Conservation (phyloP, 1,140 invertebrate genomes). For the Tenebrio molitor region DNA sequence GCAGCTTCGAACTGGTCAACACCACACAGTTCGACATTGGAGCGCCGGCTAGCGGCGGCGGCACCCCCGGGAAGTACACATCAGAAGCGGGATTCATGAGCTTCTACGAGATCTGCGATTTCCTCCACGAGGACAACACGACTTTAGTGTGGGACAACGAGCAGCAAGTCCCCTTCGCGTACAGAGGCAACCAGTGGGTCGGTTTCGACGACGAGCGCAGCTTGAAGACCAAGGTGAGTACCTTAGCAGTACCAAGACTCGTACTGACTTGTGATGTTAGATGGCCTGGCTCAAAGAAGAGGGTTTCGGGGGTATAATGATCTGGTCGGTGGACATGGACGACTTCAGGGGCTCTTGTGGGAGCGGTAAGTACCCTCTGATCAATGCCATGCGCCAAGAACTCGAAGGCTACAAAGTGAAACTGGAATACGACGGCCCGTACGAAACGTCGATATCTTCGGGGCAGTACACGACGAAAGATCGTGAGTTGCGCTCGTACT, state of each 20-base stretch:
- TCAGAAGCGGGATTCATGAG: constrained; percentile 92
- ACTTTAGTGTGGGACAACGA: constrained; percentile 97
- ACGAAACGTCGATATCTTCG: constrained; percentile 78
- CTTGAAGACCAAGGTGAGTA: constrained; percentile 88
- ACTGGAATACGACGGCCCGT: constrained; percentile 90
- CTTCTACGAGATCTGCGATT: constrained; percentile 96
- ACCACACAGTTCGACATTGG: constrained; percentile 92
- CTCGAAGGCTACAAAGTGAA: constrained; percentile 86
- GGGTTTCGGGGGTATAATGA: constrained; percentile 96
- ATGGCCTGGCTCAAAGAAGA: constrained; percentile 95
- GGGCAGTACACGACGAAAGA: constrained; percentile 88
- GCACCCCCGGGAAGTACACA: constrained; percentile 86
- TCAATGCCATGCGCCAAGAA: constrained; percentile 89
- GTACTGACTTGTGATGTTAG: constrained; percentile 68
- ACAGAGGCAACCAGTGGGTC: constrained; percentile 93
- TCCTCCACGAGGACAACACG: constrained; percentile 91
- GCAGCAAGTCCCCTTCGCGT: constrained; percentile 95
- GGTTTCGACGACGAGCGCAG: constrained; percentile 96
- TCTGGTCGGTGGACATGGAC: constrained; percentile 97
- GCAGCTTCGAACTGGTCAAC: constrained; percentile 94
- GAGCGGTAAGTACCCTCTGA: constrained; percentile 90
- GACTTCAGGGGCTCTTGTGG: constrained; percentile 93
- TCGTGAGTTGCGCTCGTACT: constrained; percentile 76
- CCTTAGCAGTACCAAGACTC: not conserved
- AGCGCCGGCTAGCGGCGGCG: constrained; percentile 89